phyloP scores from a whole-genome alignment of 2,888 invertebrate species.

The Cephus pulcher region DNA sequence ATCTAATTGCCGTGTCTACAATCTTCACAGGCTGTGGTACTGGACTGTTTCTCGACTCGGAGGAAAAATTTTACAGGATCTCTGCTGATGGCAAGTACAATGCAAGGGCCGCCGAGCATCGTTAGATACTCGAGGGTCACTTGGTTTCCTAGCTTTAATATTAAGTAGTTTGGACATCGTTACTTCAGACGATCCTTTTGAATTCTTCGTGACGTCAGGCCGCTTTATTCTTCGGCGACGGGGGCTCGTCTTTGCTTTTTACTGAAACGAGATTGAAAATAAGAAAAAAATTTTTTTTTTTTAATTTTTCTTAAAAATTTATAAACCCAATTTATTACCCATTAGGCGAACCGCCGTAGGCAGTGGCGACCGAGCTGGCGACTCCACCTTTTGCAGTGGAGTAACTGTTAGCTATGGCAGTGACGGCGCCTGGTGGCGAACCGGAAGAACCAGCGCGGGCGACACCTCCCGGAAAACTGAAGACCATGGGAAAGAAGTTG shows the following conservation, averaged over 20 bases:
- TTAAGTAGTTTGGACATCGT: too few species aligned
- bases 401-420: constrained; percentile 80
- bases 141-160: too few species aligned
- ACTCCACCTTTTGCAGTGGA: constrained; percentile 79
- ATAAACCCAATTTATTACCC: constrained; percentile 43
- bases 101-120: too few species aligned
- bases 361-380: constrained; percentile 79
- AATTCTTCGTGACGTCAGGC: too few species aligned
- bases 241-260: constrained; percentile 43
- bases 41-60: too few species aligned
- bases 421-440: constrained; percentile 72
- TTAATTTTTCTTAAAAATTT: background rate
- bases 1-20: too few species aligned
- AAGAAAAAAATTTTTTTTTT: constrained; percentile 2
- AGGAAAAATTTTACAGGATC: too few species aligned
- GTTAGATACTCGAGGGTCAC: too few species aligned
- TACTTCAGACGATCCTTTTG: too few species aligned
- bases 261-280: constrained; percentile 27
- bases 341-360: constrained; percentile 74
- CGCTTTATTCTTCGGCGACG: constrained; percentile 38
- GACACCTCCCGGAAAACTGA: constrained; percentile 67
- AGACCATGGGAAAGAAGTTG: constrained; percentile 77
- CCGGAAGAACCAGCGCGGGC: constrained; percentile 61
- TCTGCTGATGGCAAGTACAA: too few species aligned
- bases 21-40: too few species aligned